phyloP scores from a whole-genome alignment of 2,888 invertebrate genomes.

The Sinelater perroti region DNA sequence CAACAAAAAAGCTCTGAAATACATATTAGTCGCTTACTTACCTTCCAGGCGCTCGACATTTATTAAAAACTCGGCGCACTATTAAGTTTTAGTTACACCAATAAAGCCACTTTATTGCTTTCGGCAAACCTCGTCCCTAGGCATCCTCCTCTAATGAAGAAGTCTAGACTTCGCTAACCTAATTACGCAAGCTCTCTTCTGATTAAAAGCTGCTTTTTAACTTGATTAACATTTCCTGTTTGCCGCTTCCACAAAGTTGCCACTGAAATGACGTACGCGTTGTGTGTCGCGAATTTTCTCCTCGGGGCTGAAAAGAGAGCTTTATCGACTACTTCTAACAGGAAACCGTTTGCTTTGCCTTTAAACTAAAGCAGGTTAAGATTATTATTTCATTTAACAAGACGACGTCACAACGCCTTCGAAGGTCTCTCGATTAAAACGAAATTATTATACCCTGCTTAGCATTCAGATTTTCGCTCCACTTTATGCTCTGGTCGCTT shows the following conservation, averaged over 20 bases:
- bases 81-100: no score
- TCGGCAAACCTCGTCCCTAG: no score
- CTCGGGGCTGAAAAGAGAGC: background rate
- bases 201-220: conserved; percentile 4
- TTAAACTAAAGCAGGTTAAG: conserved; percentile 5
- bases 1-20: no score
- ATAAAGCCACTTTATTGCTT: background rate
- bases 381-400: conserved; percentile 10
- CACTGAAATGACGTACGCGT: background rate
- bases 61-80: no score
- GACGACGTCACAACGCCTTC: background rate
- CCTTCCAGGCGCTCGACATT: no score
- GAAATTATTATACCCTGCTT: background rate
- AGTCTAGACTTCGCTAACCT: background rate
- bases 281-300: background rate
- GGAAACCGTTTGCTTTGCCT: conserved; percentile 7
- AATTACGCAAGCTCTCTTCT: background rate
- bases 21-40: no score
- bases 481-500: conserved; percentile 7
- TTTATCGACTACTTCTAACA: conserved; percentile 9
- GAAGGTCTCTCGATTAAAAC: background rate
- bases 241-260: background rate
- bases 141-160: background rate
- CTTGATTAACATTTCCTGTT: conserved; percentile 5
- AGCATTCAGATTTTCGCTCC: conserved; percentile 4